Evolutionary conservation across 2,888 invertebrate species (phyloP).

Genomic region (Troilus luridus): DNA sequence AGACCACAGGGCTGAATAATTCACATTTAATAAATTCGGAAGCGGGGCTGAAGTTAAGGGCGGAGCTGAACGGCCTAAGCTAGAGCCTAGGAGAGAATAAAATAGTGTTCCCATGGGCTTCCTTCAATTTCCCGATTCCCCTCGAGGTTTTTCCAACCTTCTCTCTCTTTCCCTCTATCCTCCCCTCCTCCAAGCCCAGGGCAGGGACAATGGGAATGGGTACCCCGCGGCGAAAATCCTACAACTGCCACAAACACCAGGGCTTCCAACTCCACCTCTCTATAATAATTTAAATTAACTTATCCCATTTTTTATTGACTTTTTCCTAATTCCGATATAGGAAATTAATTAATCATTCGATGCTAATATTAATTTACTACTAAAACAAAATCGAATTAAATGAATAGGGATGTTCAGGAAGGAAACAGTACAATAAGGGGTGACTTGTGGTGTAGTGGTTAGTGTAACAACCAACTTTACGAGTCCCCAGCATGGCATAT

Average conservation of each 20-base stretch:
- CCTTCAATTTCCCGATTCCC: conserved; percentile 42
- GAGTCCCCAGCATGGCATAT: too few relatives aligned
- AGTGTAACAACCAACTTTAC: too few relatives aligned
- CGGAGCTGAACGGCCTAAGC: conserved; percentile 16
- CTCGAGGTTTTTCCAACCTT: conserved; percentile 43
- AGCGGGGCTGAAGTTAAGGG: neutral
- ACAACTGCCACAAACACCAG: neutral
- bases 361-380: too few relatives aligned
- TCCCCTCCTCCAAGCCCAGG: too few relatives aligned
- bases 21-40: conserved; percentile 44
- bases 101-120: conserved; percentile 11
- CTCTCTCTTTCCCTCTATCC: neutral
- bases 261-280: neutral
- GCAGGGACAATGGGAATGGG: neutral
- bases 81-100: conserved; percentile 47
- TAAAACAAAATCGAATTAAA: too few relatives aligned
- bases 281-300: neutral
- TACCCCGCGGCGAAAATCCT: conserved; percentile 12
- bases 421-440: too few relatives aligned
- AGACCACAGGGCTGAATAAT: conserved; percentile 5
- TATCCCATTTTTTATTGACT: neutral
- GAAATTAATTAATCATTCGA: too few relatives aligned
- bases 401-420: too few relatives aligned
- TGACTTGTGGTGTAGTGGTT: too few relatives aligned
- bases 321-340: neutral